A percentile compares a stretch with the other conserved stretches of the same genome.
Evolutionary conservation across 2,797 vertebrate genomes (phyloP).

Genomic region (Rhynchonycteris naso): DNA sequence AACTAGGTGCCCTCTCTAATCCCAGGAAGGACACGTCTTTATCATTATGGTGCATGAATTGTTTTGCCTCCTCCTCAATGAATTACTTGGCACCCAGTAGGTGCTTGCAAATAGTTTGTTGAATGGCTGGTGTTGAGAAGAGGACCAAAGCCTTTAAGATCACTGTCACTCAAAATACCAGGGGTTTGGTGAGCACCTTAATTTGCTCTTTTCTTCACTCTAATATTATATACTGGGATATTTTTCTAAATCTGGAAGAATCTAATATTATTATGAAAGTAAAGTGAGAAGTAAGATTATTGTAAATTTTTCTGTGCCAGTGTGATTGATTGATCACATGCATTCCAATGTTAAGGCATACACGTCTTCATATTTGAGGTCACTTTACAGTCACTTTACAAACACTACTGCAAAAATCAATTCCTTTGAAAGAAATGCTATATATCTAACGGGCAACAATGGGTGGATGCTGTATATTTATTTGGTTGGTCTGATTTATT

Average conservation of each 20-base stretch:
- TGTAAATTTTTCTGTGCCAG: background rate
- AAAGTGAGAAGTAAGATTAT: slow-evolving; percentile 15
- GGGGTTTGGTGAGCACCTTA: background rate
- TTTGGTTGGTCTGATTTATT: background rate
- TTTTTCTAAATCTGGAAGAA: background rate
- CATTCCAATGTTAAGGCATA: background rate
- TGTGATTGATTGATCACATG: background rate
- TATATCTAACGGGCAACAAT: background rate
- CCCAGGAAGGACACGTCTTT: background rate
- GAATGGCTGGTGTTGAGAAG: background rate
- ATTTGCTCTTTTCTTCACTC: background rate
- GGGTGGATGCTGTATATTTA: background rate
- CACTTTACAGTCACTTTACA: slow-evolving; percentile 13
- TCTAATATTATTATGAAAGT: slow-evolving; percentile 5
- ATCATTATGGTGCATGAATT: background rate
- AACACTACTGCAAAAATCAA: background rate
- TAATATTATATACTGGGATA: background rate
- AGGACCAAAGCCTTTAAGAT: background rate
- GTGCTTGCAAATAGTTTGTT: background rate
- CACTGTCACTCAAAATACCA: background rate
- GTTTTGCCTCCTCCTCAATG: background rate
- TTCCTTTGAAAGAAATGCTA: background rate
- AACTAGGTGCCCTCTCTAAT: background rate
- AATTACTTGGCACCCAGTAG: background rate
- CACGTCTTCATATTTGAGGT: background rate